Base-by-base conservation (phyloP, 2,113 vertebrate genomes). In the Melozone crissalis region DNA sequence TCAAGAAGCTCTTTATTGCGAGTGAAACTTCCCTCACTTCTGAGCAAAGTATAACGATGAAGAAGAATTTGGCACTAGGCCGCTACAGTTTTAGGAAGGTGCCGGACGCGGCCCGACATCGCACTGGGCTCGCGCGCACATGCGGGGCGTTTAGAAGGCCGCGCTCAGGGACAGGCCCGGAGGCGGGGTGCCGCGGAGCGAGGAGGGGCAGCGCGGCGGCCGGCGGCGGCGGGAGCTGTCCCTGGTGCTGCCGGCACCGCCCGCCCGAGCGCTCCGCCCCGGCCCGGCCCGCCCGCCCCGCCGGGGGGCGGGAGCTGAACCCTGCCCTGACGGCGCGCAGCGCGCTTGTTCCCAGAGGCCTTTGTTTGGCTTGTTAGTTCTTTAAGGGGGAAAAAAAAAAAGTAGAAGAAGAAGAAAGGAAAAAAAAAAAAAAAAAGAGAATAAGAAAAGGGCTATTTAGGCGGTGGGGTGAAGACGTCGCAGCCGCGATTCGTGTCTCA, bases 221-320 rank as follows among this genome's bases (percentile, higher is more conserved):
- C 27, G 6, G n/a, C 2, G 15, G 9, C 23, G 3, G 6, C 27
- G 9, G 37, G 57, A 87, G 97, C 97, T 98, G 97, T 97, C 98
- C 97, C n/a, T 94, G 97, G 97, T 98, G 89, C 97, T 98, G 88
- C 54, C 26, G 7, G n/a, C 30, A 3, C 30, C 54, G 31, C 31
- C 54, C 47, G 3, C 27, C 1, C 23, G 22, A 20, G 23, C 31
- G 30, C 43, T 8, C 30, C 52, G 55, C 49, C 39, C 39, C 39
- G 39, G 39, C 57, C 67, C 23, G 5, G 8, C 39, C 33, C 18
- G 23, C 10, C 24, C 31, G 23, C 2, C 24, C 21, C 33, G 28
- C 30, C 21, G 14, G 28, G 41, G 22, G 16, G 58, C 61, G 26
- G n/a, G 30, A 24, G 2, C 46, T 6, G 41, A 33, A 3, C 24